Evolutionary conservation across 2,113 vertebrate genomes (phyloP), one percentile per base, ranked within the genome.

Genomic region (Silurus asotus): DNA sequence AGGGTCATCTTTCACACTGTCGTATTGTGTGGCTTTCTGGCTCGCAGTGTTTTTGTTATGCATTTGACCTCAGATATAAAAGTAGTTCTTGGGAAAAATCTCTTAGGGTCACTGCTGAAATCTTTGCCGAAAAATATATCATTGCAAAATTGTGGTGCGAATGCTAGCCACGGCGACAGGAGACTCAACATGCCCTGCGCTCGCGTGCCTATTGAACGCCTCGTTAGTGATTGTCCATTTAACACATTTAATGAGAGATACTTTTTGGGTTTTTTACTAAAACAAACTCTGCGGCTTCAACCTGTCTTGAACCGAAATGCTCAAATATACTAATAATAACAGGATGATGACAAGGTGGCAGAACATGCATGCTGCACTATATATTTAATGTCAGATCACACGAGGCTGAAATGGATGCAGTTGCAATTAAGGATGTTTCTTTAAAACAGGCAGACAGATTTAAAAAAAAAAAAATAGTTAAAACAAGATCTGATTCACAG

Each of bases 1-100:
- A 25, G 15, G 61, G 11, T 6, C 48, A 88, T 87, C 89, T 88
- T 91, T 84, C 81, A n/a, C 86, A 20, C 49, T 88, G 90, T 86
- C 64, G 82, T 89, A 89, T 90, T 90, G 90, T 86, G 86, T 87
- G 90, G 91, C 89, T 90, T 74, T 91, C 91, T 88, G 91, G 84
- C 90, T 90, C 89, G 91, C 89, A 84, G 78, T 59, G 70, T 87
- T 89, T 62, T 83, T 77, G 84, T 58, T 82, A 84, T 88, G 87
- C 85, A 92, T 91, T 88, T 88, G 88, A 86, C 88, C 87, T 83
- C 84, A 91, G 89, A 90, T 89, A 88, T 88, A 75, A 69, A 88
- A 89, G 83, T 25, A 89, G 83, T 25, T 64, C 72, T 28, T 23
- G 14, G 64, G 19, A 84, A 75, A 84, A 28, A 11, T 61, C 82